Conservation (phyloP, 1,140 invertebrate genomes). For the Panulirus ornatus region DNA sequence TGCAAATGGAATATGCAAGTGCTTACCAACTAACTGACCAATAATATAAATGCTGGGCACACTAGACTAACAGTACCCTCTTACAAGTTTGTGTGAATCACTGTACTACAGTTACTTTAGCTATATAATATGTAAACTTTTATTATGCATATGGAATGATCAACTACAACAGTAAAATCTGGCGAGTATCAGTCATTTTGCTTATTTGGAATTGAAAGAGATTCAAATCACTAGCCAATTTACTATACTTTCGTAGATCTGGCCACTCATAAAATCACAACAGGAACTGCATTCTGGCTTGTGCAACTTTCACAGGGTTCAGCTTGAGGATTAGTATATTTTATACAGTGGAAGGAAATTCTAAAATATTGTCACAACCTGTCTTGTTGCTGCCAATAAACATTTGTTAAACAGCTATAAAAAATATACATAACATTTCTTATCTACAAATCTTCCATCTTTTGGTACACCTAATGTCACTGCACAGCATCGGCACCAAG, state of each 20-base stretch:
- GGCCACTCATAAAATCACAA: background rate
- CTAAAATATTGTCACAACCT: background rate
- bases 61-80: background rate
- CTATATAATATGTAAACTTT: background rate
- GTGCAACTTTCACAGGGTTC: background rate
- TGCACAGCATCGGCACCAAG: background rate
- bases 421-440: background rate
- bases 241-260: background rate
- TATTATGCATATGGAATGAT: background rate
- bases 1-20: background rate
- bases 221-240: background rate
- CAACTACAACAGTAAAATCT: background rate
- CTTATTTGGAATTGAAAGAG: background rate
- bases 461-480: too few relatives aligned
- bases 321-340: background rate
- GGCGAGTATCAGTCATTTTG: background rate
- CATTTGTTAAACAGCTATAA: background rate
- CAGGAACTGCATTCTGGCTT: background rate
- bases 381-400: conserved; percentile 1
- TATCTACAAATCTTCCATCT: background rate
- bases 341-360: conserved; percentile 4
- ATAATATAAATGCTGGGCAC: background rate
- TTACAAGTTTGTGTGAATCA: too few relatives aligned
- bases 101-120: too few relatives aligned
- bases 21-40: background rate